A percentile compares a stretch with the other conserved stretches of the same genome.
These are phyloP conservation scores for Carollia perspicillata DNA, from an alignment of 2,113 vertebrate species.

Conservation along the genomic window DNA sequence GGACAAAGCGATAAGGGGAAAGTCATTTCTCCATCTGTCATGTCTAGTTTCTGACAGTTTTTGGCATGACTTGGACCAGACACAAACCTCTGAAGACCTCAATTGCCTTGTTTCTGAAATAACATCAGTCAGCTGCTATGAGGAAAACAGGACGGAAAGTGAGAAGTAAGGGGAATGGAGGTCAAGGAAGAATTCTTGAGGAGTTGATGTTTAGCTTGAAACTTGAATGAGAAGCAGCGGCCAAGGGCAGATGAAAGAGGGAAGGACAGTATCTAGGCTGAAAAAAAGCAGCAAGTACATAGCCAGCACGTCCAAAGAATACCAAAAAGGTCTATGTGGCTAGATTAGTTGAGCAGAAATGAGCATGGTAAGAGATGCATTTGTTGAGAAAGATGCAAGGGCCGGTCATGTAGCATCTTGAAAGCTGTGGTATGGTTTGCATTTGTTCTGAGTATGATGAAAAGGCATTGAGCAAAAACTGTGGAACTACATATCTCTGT, in stretches of 20 bases:
- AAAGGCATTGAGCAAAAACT: background rate
- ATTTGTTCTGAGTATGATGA: background rate
- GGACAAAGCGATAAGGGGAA: background rate
- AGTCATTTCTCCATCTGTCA: background rate
- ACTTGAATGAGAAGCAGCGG: background rate
- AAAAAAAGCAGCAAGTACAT: background rate
- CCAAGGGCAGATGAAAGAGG: background rate
- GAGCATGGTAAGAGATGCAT: background rate
- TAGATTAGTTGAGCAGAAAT: background rate
- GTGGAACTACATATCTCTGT: background rate
- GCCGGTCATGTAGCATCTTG: background rate
- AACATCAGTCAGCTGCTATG: background rate
- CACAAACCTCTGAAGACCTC: background rate
- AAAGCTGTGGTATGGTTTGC: background rate
- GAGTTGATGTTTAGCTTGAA: background rate
- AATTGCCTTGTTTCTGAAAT: background rate
- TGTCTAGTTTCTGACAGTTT: background rate
- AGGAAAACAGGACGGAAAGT: background rate
- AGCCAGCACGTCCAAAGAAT: background rate
- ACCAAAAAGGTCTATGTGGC: background rate
- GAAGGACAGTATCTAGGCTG: background rate
- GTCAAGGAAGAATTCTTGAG: background rate
- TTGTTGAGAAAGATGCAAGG: background rate
- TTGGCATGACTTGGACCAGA: background rate
- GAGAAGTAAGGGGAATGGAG: background rate